Evolutionary conservation across 37 sponge, comb jelly and placozoan genomes (phyloP).

Genomic region (Tethya wilhelma): DNA sequence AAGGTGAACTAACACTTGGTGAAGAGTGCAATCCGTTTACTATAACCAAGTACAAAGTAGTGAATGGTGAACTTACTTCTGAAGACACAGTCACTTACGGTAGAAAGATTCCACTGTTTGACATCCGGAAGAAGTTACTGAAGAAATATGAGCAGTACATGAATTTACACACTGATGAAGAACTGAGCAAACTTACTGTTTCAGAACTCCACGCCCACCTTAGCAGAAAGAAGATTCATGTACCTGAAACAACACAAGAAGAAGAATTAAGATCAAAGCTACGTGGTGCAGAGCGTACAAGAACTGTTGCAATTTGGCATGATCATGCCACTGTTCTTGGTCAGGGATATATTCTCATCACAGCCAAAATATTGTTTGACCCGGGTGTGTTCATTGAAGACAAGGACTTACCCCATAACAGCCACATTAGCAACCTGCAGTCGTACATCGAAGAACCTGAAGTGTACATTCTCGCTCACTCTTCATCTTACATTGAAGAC

Average conservation of each 20-base stretch:
- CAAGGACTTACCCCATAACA: background rate
- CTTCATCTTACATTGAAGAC: constrained; percentile 5
- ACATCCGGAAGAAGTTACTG: constrained; percentile 31
- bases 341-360: constrained; percentile 5
- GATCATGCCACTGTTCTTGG: constrained; percentile 28
- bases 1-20: constrained; percentile 36
- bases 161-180: constrained; percentile 42
- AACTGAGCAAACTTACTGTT: background rate
- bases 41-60: background rate
- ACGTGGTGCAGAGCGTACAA: background rate
- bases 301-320: constrained; percentile 9
- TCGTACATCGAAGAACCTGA: constrained; percentile 26
- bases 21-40: constrained; percentile 27
- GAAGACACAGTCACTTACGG: constrained; percentile 18
- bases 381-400: background rate
- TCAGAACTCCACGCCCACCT: background rate
- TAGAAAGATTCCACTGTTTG: constrained; percentile 38
- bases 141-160: constrained; percentile 14
- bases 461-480: constrained; percentile 6
- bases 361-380: constrained; percentile 17
- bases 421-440: background rate
- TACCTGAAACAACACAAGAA: constrained; percentile 2
- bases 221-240: background rate
- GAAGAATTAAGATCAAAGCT: background rate
- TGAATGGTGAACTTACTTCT: constrained; percentile 8